Evolutionary conservation across 2,888 invertebrate genomes (phyloP).

Genomic region (Rhyacophila evoluta): DNA sequence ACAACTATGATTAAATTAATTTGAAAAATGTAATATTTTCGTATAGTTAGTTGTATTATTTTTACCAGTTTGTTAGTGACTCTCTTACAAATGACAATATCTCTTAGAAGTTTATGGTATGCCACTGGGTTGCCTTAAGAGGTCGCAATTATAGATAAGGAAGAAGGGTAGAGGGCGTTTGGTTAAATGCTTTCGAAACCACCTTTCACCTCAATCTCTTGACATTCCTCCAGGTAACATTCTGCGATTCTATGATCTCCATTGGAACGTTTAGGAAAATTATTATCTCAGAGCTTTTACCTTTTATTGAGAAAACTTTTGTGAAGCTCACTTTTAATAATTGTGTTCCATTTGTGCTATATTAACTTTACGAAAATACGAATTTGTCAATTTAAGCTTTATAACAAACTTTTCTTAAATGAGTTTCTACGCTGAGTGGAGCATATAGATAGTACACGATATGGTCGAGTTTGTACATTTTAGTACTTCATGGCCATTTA

Average conservation of each 20-base stretch:
- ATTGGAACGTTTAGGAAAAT: not conserved
- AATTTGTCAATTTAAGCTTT: too few species aligned
- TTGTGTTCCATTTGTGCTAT: too few species aligned
- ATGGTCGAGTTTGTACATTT: too few species aligned
- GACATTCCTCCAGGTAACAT: conserved; percentile 5
- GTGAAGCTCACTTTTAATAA: not conserved
- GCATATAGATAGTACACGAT: too few species aligned
- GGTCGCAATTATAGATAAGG: conserved; percentile 22
- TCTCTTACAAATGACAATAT: not conserved
- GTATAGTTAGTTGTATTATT: too few species aligned
- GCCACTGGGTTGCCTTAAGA: not conserved
- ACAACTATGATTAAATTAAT: too few species aligned
- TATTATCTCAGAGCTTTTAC: not conserved
- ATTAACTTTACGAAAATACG: too few species aligned
- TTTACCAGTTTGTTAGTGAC: too few species aligned
- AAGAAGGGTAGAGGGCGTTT: not conserved
- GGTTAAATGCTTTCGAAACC: conserved; percentile 22
- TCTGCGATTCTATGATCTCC: not conserved
- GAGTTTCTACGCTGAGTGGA: too few species aligned
- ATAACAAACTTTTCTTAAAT: too few species aligned
- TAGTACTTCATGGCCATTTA: too few species aligned
- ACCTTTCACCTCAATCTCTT: conserved; percentile 17
- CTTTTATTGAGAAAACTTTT: not conserved
- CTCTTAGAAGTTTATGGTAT: not conserved
- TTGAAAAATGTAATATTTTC: too few species aligned